Evolutionary conservation across 2,888 invertebrate species (phyloP).

Genomic region (Nomada fucata): DNA sequence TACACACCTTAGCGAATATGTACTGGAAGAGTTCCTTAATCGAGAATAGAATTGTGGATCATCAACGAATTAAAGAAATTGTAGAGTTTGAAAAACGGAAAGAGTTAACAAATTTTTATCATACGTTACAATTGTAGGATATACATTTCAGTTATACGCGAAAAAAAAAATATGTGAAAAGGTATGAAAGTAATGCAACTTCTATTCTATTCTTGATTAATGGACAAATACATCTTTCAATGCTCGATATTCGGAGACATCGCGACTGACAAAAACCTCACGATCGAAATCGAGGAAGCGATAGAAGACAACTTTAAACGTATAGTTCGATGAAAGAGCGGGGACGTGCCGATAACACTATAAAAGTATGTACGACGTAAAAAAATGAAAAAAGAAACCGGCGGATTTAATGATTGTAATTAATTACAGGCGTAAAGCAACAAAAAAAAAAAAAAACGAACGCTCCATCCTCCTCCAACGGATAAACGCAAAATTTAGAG

Average conservation of each 20-base stretch:
- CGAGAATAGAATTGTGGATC: conserved; percentile 22
- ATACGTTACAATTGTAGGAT: neutral
- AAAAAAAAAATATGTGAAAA: neutral
- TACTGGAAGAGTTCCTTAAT: conserved; percentile 10
- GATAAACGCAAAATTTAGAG: conserved; percentile 33
- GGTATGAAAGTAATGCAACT: neutral
- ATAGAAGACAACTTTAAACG: conserved; percentile 23
- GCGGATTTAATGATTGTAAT: conserved; percentile 28
- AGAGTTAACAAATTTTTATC: neutral
- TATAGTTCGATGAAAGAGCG: conserved; percentile 25
- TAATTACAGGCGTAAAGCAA: conserved; percentile 20
- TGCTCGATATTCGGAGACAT: conserved; percentile 14
- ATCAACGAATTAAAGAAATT: neutral
- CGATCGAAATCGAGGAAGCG: conserved; percentile 41
- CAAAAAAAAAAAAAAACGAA: conserved; percentile 3
- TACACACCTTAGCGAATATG: neutral
- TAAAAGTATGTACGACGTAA: neutral
- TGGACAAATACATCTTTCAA: conserved; percentile 1
- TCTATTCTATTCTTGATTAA: conserved; percentile 39
- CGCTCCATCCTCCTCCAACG: conserved; percentile 46
- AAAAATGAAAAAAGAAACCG: conserved; percentile 2
- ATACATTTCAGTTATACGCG: neutral
- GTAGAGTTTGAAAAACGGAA: neutral
- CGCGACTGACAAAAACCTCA: neutral
- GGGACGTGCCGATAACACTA: conserved; percentile 20